Evolutionary conservation across 2,797 vertebrate species (phyloP), one percentile per base, ranked within the genome.

Genomic region (Lacerta agilis): DNA sequence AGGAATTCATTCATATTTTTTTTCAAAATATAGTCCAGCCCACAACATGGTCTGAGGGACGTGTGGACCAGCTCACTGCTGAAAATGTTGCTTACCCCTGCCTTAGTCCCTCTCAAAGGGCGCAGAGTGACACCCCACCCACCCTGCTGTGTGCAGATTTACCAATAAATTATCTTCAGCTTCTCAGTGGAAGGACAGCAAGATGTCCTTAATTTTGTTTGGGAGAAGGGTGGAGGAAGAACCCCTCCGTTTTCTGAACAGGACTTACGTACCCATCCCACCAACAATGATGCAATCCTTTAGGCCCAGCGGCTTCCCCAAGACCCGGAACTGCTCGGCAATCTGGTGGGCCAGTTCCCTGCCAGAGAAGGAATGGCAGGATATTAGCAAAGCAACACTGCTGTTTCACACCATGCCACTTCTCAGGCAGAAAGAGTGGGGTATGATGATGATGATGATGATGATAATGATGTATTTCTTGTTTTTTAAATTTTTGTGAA

Each of bases 271-370:
- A 99, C 99, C 98, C 97, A 99, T 98, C 95, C 99, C 99, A 0
- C 99, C 99, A 0, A 99, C 98, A 3, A 99, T 83, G 87, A 99
- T 98, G 83, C 98, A 98, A 41, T 99, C 98, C 91, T 96, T 98
- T 88, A 99, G 94, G 41, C 98, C 98, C 17, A 99, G 94, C 0
- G 98, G 99, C 89, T 99, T 99, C 80, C 99, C 99, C 89, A 99
- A 95, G 64, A 98, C 98, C 0, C 98, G 95, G 93, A 99, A 99
- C 95, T 99, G 99, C 94, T 99, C 98, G 0, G 98, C 98, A 1
- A 99, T 99, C 97, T 99, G 99, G 94, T 98, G 98, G 15, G 98
- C 99, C 95, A 99, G 96, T 93, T 99, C 99, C 94, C 99, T 99
- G 96, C 10, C 25, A 38, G 49, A 75, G 0, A 4, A 36, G 10